A percentile compares a stretch with the other conserved stretches of the same genome.
These are phyloP conservation scores for Perca flavescens DNA, from an alignment of 2,113 vertebrate genomes.

Conservation along the genomic window DNA sequence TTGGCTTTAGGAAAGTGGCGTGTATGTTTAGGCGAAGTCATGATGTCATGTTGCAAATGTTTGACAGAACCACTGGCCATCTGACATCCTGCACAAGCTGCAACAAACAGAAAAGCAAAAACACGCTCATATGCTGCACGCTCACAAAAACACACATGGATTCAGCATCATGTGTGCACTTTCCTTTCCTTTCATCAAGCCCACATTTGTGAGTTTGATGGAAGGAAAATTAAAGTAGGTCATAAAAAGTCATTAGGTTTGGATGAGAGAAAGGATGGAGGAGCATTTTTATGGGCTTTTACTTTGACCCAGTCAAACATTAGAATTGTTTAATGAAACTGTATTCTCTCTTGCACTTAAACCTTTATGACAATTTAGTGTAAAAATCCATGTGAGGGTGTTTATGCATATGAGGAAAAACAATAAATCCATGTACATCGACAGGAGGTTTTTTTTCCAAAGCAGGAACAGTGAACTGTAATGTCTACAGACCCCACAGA, in stretches of 20 bases:
- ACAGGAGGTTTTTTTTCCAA: neutral
- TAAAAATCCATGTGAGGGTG: neutral
- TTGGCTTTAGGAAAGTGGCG: no score
- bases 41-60: conserved; percentile 35
- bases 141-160: conserved; percentile 7
- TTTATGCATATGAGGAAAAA: conserved; percentile 1
- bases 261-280: neutral
- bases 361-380: neutral
- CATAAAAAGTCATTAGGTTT: neutral
- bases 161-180: neutral
- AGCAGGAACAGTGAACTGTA: neutral
- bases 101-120: conserved; percentile 40
- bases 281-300: neutral
- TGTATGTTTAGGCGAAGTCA: no score
- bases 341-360: neutral
- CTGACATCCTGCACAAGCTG: conserved; percentile 32
- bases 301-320: conserved; percentile 2
- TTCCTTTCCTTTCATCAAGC: neutral
- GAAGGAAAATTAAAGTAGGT: neutral
- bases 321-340: neutral
- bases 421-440: neutral
- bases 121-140: neutral
- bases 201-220: neutral
- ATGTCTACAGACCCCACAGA: conserved; percentile 14
- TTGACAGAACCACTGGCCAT: conserved; percentile 32